These are phyloP conservation scores for Syritta pipiens DNA, from an alignment of 2,888 invertebrate species.

Conservation along the genomic window DNA sequence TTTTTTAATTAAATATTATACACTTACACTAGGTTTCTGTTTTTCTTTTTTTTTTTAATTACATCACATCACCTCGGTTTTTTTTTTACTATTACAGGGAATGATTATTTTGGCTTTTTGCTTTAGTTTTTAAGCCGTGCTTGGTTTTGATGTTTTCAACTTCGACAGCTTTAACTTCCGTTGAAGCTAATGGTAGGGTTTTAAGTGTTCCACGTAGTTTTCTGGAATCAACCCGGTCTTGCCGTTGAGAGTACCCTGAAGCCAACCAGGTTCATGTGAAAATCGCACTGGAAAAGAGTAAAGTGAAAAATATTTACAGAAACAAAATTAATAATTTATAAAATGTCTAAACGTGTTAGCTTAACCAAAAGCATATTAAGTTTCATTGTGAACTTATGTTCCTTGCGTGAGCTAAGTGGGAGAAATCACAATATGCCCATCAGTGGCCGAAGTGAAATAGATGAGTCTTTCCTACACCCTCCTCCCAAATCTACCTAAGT, in stretches of 20 bases:
- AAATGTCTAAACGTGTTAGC: too few species aligned
- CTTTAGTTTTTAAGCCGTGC: conserved; percentile 34
- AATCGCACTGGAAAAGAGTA: conserved; percentile 85
- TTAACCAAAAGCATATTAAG: too few species aligned
- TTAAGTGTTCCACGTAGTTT: conserved; percentile 92
- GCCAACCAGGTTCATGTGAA: conserved; percentile 98
- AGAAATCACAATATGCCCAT: too few species aligned
- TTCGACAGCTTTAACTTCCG: conserved; percentile 8
- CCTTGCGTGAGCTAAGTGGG: too few species aligned
- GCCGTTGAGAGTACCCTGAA: conserved; percentile 96
- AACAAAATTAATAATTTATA: neutral
- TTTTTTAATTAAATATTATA: conserved; percentile 4
- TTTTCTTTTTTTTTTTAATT: conserved; percentile 31
- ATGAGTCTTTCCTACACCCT: too few species aligned
- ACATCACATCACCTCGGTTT: conserved; percentile 67
- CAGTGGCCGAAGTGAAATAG: too few species aligned
- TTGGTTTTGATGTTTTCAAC: conserved; percentile 19
- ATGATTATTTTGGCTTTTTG: conserved; percentile 57
- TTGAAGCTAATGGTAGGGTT: conserved; percentile 75
- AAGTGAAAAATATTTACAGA: neutral
- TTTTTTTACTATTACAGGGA: conserved; percentile 64
- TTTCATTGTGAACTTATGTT: too few species aligned
- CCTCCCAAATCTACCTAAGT: too few species aligned
- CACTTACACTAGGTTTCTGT: conserved; percentile 55
- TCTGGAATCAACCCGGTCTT: conserved; percentile 95